Evolutionary conservation across 2,888 invertebrate species (phyloP), one percentile per base, ranked within the genome.

Genomic region (Griposia aprilina): DNA sequence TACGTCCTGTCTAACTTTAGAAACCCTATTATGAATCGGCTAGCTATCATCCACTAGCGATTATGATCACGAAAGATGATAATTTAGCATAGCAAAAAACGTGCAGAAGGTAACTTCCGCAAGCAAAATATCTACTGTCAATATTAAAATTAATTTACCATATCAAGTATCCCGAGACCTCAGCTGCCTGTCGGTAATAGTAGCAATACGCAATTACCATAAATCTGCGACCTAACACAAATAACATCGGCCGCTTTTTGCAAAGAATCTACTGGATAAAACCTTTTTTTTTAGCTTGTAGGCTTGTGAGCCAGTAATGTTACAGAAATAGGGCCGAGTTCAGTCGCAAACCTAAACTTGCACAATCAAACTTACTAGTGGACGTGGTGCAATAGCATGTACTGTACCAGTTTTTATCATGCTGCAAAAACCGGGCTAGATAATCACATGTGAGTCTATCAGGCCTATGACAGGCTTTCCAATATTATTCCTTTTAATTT

Each of bases 401-500:
- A 57, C 30, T 73, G n/a, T 30, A 57, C 30, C 23, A n/a, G n/a
- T 48, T 74, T 72, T 45, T 20, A 57, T 36, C 23, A 36, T n/a
- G 23, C 17, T 52, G n/a, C 36, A 36, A 52, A 68, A 52, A 36
- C 23, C 15, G 17, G 15, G 50, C 23, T 15, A 10, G 50, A 50
- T 23, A 72, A 30, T 30, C 50, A 26, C 59, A 26, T 20, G 30
- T 17, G 30, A 60, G 30, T 30, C 26, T 41, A 26, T 52, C 17
- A 30, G 10, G 30, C 30, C 41, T 48, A n/a, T 36, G 36, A 74
- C 23, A 50, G 20, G 20, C n/a, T 48, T 74, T 15, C 2, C 20
- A 52, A 76, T 62, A 76, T 75, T 41, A 74, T 52, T n/a, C n/a
- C n/a, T n/a, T n/a, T n/a, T n/a, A 41, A 30, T 23, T 52, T 36